Base-by-base conservation (phyloP, 2,888 invertebrate genomes). In the Sepiola atlantica region DNA sequence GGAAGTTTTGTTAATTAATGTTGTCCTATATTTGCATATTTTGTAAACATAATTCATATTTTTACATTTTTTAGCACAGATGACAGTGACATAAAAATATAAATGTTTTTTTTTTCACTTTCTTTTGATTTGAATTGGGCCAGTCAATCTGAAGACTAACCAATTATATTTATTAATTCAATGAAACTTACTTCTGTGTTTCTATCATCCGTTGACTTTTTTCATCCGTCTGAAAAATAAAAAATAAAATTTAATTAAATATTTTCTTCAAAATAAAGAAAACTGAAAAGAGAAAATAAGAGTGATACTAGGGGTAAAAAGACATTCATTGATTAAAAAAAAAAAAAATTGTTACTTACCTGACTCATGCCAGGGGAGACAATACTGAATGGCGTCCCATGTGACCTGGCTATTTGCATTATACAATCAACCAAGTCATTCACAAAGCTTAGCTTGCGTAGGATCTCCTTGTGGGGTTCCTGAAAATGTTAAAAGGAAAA, bases 371-470 rank as follows among this genome's bases (percentile, higher is more conserved):
- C 55, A 92, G 92, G 54, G 45, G 92, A 92, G 92, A 92, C 92
- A 14, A 96, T 95, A 57, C 95, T 95, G 90, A 97, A 95, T 4
- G 97, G 97, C 94, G 97, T 97, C 28, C 97, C 97, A 93, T 97
- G 97, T 55, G 97, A 97, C 95, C 97, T 97, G 18, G 98, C 98
- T 98, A 97, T 96, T 94, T 99, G 99, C 95, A 99, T 98, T 95
- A 99, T 98, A 97, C 99, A 99, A 97, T 99, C 99, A 95, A 99
- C 99, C 95, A 99, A 98, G 95, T 99, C 99, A 96, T 99, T 98
- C 95, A 99, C 99, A 98, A 99, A 99, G 98, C 99, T 99, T 96
- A 99, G 98, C 97, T 99, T 99, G 35, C 99, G 99, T 97, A 99
- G 98, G 93, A 99, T 99, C 97, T 99, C 99, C 98, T 99, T 99